phyloP scores from a whole-genome alignment of 2,797 vertebrate genomes.

The Protosalanx chinensis region DNA sequence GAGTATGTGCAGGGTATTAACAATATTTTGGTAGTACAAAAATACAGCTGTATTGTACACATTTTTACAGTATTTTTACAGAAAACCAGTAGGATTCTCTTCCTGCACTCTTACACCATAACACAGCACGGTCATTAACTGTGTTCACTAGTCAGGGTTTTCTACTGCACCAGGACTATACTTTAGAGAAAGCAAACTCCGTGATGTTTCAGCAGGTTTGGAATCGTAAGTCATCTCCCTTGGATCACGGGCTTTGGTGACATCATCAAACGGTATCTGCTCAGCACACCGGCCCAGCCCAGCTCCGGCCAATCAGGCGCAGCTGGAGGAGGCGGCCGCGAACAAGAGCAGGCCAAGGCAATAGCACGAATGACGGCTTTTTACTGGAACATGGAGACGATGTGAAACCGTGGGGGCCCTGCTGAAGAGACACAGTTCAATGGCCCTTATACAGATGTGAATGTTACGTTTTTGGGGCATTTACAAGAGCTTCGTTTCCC shows the following conservation, averaged over 20 bases:
- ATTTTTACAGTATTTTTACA: too few species aligned
- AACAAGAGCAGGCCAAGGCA: constrained; percentile 49
- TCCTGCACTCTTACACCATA: neutral
- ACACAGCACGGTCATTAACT: neutral
- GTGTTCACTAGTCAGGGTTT: neutral
- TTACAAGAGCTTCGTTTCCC: constrained; percentile 40
- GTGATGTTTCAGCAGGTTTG: constrained; percentile 1
- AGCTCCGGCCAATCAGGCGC: constrained; percentile 26
- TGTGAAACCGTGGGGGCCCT: constrained; percentile 42
- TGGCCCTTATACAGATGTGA: constrained; percentile 35
- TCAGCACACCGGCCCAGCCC: constrained; percentile 19
- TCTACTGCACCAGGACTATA: neutral
- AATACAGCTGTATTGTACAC: too few species aligned
- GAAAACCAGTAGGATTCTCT: neutral
- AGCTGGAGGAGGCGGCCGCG: constrained; percentile 10
- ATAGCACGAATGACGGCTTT: constrained; percentile 50
- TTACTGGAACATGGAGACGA: constrained; percentile 57
- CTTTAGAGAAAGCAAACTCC: neutral
- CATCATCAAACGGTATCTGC: constrained; percentile 38
- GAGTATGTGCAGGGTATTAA: too few species aligned
- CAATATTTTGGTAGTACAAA: too few species aligned
- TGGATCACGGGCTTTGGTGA: constrained; percentile 19
- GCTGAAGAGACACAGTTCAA: constrained; percentile 28
- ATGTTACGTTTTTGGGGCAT: constrained; percentile 48
- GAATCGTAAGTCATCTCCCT: constrained; percentile 11